Evolutionary conservation across 2,113 vertebrate genomes (phyloP).

Genomic region (Silurus asotus): DNA sequence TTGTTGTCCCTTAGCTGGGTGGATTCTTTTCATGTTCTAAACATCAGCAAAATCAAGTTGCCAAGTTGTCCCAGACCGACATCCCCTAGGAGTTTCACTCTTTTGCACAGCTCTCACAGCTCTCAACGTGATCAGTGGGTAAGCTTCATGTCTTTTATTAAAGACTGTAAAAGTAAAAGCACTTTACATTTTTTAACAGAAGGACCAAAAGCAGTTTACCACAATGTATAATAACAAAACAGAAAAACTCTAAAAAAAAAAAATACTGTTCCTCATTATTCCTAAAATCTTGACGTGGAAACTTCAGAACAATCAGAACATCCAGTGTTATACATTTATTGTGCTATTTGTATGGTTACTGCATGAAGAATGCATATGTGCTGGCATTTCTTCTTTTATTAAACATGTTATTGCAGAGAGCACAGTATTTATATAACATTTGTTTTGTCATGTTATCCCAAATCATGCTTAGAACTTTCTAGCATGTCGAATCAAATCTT

Average conservation of each 20-base stretch:
- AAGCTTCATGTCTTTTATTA: neutral
- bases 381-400: neutral
- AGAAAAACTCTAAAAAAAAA: constrained; percentile 1
- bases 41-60: constrained; percentile 11
- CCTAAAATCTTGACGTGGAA: neutral
- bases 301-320: neutral
- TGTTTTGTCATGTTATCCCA: neutral
- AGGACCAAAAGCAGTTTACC: neutral
- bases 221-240: neutral
- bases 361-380: neutral
- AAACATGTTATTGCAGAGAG: neutral
- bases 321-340: neutral
- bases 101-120: constrained; percentile 1
- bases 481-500: neutral
- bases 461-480: neutral
- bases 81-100: constrained; percentile 8
- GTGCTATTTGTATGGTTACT: neutral
- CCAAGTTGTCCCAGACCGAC: constrained; percentile 11
- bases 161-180: neutral
- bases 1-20: neutral
- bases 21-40: constrained; percentile 12
- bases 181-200: neutral
- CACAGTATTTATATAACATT: neutral
- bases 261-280: neutral
- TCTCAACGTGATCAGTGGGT: constrained; percentile 3